Conservation (phyloP, 92 coral and sea anemone species). For the Porites divaricata region DNA sequence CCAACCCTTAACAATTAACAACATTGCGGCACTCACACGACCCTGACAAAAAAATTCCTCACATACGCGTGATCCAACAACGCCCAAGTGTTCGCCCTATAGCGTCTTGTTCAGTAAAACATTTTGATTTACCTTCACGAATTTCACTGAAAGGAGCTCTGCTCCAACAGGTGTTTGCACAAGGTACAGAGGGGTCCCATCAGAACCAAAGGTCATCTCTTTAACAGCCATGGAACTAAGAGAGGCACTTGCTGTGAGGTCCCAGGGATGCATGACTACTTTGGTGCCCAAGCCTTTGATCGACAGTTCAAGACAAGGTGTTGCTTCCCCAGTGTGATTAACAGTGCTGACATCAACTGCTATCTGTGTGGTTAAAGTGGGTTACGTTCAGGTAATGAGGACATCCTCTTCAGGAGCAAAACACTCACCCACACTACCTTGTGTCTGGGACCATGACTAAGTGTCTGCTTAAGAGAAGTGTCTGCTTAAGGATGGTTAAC, state of each 20-base stretch:
- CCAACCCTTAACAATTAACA: no score
- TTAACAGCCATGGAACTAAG: conserved; percentile 81
- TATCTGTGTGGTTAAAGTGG: conserved; percentile 44
- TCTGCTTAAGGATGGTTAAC: no score
- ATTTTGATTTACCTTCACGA: conserved; percentile 65
- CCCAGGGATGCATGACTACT: conserved; percentile 86
- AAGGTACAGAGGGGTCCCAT: conserved; percentile 82
- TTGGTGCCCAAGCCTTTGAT: conserved; percentile 79
- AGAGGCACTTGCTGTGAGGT: conserved; percentile 79
- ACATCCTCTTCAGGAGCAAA: background rate
- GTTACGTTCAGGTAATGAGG: background rate
- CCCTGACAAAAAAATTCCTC: no score
- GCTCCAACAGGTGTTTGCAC: conserved; percentile 87
- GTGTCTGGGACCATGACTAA: no score
- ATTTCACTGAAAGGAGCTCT: conserved; percentile 78
- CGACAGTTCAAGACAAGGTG: conserved; percentile 72
- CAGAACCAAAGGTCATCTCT: conserved; percentile 88
- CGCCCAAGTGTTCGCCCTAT: no score
- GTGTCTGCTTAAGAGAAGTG: no score
- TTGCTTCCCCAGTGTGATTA: conserved; percentile 68
- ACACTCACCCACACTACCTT: no score
- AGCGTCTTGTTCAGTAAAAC: background rate
- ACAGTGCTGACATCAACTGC: conserved; percentile 70
- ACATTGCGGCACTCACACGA: no score
- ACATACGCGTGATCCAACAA: no score